A percentile compares a stretch with the other conserved stretches of the same genome.
phyloP scores from a whole-genome alignment of 2,797 vertebrate genomes.

The Rhabdomys pumilio region DNA sequence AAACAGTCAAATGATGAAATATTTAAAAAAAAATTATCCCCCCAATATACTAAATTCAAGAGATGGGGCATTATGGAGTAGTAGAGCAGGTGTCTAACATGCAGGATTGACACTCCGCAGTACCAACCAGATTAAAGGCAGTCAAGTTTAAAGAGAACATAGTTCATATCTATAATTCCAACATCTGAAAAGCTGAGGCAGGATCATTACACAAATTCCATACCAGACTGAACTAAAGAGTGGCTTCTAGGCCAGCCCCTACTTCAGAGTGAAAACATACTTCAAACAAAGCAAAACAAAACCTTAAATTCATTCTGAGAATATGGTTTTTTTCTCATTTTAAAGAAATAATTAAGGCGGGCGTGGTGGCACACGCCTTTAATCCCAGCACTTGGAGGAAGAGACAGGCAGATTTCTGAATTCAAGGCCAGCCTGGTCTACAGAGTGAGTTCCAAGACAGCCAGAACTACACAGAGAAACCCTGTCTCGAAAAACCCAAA shows the following conservation, averaged over 20 bases:
- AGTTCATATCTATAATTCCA: background rate
- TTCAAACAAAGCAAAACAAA: background rate
- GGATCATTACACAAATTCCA: background rate
- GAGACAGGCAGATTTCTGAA: no score
- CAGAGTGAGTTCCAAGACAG: no score
- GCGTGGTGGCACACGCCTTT: no score
- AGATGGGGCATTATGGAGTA: background rate
- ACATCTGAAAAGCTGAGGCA: background rate
- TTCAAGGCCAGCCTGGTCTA: no score
- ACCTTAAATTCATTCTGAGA: background rate
- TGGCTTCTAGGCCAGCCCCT: background rate
- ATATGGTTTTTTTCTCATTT: background rate
- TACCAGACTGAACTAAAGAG: background rate
- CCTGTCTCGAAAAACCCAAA: no score
- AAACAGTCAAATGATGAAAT: conserved; percentile 29
- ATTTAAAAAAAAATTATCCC: conserved; percentile 12
- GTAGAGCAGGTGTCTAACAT: background rate
- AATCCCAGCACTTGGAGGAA: no score
- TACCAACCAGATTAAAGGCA: background rate
- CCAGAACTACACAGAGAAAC: no score
- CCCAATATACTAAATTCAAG: conserved; percentile 51
- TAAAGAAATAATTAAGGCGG: background rate
- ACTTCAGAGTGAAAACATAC: background rate
- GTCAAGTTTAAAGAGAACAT: background rate
- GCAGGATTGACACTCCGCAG: no score